Conservation (phyloP, 1,140 invertebrate species). For the Drosophila parvula region DNA sequence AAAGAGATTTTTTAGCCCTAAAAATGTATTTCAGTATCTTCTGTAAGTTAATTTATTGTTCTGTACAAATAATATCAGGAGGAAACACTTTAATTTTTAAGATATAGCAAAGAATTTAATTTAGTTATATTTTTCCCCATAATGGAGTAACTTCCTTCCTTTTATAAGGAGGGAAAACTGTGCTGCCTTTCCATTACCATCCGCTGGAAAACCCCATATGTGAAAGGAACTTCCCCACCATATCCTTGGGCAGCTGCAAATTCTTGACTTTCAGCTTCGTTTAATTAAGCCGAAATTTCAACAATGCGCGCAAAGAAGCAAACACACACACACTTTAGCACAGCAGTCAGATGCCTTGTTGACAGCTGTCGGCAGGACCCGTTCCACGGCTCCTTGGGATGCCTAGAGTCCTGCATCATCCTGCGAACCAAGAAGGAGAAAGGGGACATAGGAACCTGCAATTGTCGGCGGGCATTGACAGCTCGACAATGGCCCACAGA, state of each 20-base stretch:
- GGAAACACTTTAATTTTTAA: background rate
- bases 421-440: constrained; percentile 5
- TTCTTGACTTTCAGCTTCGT: constrained; percentile 62
- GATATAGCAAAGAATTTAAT: background rate
- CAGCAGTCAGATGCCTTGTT: constrained; percentile 31
- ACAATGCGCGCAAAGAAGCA: constrained; percentile 55
- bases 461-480: constrained; percentile 66
- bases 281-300: constrained; percentile 77
- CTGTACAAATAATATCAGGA: too few species aligned
- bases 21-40: too few species aligned
- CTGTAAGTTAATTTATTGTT: too few species aligned
- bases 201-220: background rate
- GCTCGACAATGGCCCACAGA: constrained; percentile 55
- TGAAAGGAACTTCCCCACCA: background rate
- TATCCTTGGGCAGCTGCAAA: constrained; percentile 4
- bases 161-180: background rate
- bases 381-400: constrained; percentile 1
- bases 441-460: constrained; percentile 36
- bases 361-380: constrained; percentile 32
- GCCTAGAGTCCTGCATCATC: constrained; percentile 3
- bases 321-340: constrained; percentile 35
- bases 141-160: too few species aligned
- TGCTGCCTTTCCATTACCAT: background rate
- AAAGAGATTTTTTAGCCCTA: too few species aligned
- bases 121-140: constrained; percentile 3